Conservation (phyloP, 2,888 invertebrate species). For the Gymnocheta viridis region DNA sequence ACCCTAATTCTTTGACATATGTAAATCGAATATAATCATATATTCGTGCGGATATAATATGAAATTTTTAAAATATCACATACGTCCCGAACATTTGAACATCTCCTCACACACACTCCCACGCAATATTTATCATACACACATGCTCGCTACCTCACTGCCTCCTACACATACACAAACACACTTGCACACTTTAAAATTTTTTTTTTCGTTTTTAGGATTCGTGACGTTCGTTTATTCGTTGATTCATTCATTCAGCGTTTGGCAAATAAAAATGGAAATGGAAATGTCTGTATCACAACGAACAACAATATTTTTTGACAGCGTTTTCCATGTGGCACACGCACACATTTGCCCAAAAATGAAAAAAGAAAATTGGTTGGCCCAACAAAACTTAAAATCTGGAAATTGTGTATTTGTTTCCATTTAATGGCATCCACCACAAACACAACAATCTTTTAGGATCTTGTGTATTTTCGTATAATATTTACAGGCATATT, state of each 20-base stretch:
- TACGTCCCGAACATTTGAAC: slow-evolving; percentile 34
- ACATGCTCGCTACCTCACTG: neutral
- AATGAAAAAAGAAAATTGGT: neutral
- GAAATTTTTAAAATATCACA: slow-evolving; percentile 44
- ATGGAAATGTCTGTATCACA: slow-evolving; percentile 65
- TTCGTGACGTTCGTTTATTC: slow-evolving; percentile 38
- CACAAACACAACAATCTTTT: slow-evolving; percentile 5
- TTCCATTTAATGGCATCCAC: slow-evolving; percentile 41
- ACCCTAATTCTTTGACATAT: neutral
- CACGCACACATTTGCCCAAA: neutral
- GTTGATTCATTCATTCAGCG: slow-evolving; percentile 14
- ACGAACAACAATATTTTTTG: slow-evolving; percentile 37
- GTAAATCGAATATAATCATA: neutral
- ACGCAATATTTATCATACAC: neutral
- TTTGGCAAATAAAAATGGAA: slow-evolving; percentile 57
- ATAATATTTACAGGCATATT: slow-evolving; percentile 45
- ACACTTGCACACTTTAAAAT: neutral
- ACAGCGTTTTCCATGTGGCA: slow-evolving; percentile 33
- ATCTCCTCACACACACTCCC: neutral
- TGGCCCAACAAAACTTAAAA: slow-evolving; percentile 26
- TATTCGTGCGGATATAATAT: slow-evolving; percentile 39
- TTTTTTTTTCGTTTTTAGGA: slow-evolving; percentile 42
- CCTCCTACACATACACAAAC: neutral
- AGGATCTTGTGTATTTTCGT: neutral
- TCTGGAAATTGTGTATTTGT: slow-evolving; percentile 43